Conservation (phyloP, 2,797 vertebrate genomes). For the Sylvia borin region DNA sequence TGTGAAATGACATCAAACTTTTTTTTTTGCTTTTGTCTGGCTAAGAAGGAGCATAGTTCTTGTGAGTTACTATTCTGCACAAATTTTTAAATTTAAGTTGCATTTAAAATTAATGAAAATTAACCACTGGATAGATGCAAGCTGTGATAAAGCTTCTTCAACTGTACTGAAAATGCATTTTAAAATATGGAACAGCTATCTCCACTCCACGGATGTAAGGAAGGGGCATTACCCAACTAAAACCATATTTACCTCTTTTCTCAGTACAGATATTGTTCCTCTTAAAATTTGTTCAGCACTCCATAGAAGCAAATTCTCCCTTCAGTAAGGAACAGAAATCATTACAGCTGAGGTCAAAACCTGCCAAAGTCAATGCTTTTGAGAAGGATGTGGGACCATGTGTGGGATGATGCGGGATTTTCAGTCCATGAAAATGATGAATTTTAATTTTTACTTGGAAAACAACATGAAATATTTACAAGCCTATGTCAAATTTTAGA, state of each 20-base stretch:
- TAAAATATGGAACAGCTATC: neutral
- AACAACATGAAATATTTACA: neutral
- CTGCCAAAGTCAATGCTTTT: neutral
- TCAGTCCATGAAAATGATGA: neutral
- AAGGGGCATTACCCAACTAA: neutral
- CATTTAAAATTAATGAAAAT: neutral
- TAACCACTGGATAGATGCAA: neutral
- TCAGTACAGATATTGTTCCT: neutral
- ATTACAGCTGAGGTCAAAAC: neutral
- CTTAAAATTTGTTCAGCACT: neutral
- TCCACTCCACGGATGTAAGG: neutral
- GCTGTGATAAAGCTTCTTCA: neutral
- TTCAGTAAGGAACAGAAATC: neutral
- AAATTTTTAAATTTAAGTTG: neutral
- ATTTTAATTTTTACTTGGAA: neutral
- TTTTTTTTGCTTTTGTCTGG: neutral
- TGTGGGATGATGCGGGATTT: neutral
- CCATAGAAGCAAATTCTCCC: neutral
- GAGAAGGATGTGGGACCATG: neutral
- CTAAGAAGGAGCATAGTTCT: neutral
- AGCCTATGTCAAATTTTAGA: neutral
- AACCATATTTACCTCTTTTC: neutral
- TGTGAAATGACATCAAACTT: neutral
- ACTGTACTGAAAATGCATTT: neutral
- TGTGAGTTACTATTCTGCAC: neutral